Percentiles rank a stretch among this genome's conserved stretches.
These are phyloP conservation scores for Phyllopteryx taeniolatus DNA, from an alignment of 2,113 vertebrate genomes.

Conservation along the genomic window DNA sequence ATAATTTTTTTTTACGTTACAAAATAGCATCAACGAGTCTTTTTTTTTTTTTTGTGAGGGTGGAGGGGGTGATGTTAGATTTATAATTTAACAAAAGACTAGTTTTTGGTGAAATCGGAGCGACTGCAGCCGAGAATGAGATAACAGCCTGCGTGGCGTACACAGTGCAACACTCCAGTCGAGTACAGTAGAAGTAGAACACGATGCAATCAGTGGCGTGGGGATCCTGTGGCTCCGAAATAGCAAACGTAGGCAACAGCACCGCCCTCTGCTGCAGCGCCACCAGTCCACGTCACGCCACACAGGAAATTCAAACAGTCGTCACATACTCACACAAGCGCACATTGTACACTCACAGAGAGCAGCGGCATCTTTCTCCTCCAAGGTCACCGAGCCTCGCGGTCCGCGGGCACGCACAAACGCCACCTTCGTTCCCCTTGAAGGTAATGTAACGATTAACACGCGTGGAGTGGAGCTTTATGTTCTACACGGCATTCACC, in stretches of 20 bases:
- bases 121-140: not conserved
- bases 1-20: not conserved
- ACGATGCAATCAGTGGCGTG: not conserved
- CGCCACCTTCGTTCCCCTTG: not conserved
- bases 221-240: constrained; percentile 1
- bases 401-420: constrained; percentile 12
- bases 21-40: not conserved
- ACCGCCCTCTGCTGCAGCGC: constrained; percentile 48
- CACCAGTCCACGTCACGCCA: constrained; percentile 33
- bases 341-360: constrained; percentile 10
- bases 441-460: constrained; percentile 54
- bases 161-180: not conserved
- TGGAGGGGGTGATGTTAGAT: no score
- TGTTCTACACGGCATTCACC: not conserved
- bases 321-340: not conserved
- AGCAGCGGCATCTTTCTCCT: constrained; percentile 46
- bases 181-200: not conserved
- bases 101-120: not conserved
- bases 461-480: not conserved
- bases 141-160: not conserved
- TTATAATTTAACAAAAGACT: not conserved
- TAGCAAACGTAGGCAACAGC: constrained; percentile 27
- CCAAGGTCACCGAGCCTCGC: constrained; percentile 62
- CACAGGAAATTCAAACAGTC: constrained; percentile 57
- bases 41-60: not conserved